Evolutionary conservation across 2,113 vertebrate species (phyloP).

Genomic region (Ophiodon elongatus): DNA sequence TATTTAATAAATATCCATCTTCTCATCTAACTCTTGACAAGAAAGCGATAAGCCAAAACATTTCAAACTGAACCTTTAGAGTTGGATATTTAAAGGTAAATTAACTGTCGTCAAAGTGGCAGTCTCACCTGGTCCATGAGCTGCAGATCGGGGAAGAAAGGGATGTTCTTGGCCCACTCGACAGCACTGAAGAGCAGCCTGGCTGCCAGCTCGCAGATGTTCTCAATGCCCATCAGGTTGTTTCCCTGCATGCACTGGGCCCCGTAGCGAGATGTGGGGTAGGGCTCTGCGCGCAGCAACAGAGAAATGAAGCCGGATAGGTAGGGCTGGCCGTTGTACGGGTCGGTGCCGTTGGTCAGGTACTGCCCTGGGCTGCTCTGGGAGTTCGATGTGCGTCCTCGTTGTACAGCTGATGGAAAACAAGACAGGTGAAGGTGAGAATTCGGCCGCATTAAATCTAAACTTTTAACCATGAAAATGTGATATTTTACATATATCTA

Average conservation of each 20-base stretch:
- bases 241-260: slow-evolving; percentile 90
- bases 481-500: background rate
- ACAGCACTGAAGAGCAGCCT: slow-evolving; percentile 90
- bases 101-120: background rate
- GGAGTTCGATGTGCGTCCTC: slow-evolving; percentile 87
- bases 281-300: slow-evolving; percentile 89
- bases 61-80: background rate
- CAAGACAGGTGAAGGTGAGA: slow-evolving; percentile 5
- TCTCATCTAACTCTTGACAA: background rate
- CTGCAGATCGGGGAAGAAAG: slow-evolving; percentile 91
- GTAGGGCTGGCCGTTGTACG: slow-evolving; percentile 87
- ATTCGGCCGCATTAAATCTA: background rate
- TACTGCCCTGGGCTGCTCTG: slow-evolving; percentile 88
- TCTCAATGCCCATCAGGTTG: slow-evolving; percentile 90
- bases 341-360: slow-evolving; percentile 84
- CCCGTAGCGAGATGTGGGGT: slow-evolving; percentile 89
- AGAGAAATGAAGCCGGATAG: slow-evolving; percentile 89
- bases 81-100: background rate
- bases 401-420: slow-evolving; percentile 85
- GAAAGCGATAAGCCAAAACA: background rate
- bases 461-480: background rate
- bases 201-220: slow-evolving; percentile 91
- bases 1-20: background rate
- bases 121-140: slow-evolving; percentile 86
- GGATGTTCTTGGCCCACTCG: slow-evolving; percentile 92